Evolutionary conservation across 1,140 invertebrate genomes (phyloP), one percentile per base, ranked within the genome.

Genomic region (Periplaneta americana): DNA sequence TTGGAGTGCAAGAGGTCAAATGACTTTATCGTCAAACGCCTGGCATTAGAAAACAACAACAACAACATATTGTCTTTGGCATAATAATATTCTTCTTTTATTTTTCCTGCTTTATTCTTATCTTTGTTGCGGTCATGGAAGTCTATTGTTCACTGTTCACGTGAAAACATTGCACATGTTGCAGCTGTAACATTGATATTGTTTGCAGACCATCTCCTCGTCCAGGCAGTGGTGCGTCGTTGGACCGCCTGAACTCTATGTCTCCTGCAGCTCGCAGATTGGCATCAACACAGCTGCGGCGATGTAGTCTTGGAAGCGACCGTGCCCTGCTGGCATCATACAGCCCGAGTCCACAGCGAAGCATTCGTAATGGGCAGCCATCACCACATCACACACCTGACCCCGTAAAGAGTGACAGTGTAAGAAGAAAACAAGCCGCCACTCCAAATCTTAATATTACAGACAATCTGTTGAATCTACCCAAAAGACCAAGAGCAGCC

Each of bases 191-290:
- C n/a, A n/a, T n/a, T n/a, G n/a, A n/a, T n/a, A 66, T 81, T 82
- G 88, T 32, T n/a, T n/a, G n/a, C 82, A 91, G 91, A 0, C 91
- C 90, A 28, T 91, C 91, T 17, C 91, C 90, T 37, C 86, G 86
- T 83, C 85, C 85, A 83, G 88, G 89, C 82, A 89, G 89, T 84
- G 89, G 90, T 84, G 93, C 93, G 6, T 90, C 93, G 33, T 91
- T 94, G 28, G 96, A 98, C 82, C 90, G 96, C 36, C 86, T 99
- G 36, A 94, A 93, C 32, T 94, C 93, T 66, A 98, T 99, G 96
- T 99, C 98, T 22, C 98, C 98, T 17, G 98, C 98, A 15, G 98
- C 98, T 0, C 93, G 94, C 85, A 91, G 92, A 85, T 89, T 99
- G 18, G 95, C 96, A 13, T 94, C 90, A 33, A 91, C 92, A 0